Conservation (phyloP, 2,113 vertebrate genomes). For the Oostethus manadensis region DNA sequence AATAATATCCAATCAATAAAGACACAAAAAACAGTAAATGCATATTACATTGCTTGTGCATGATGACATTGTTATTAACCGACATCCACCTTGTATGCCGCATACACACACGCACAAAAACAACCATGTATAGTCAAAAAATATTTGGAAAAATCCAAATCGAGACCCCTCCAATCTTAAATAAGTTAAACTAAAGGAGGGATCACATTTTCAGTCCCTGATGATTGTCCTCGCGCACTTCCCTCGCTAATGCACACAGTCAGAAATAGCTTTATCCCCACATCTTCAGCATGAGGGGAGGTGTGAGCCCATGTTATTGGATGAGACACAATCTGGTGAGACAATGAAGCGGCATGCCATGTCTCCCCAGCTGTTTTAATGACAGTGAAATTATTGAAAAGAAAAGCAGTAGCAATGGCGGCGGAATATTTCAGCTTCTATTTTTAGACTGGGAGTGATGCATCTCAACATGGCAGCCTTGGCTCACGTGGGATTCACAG, state of each 20-base stretch:
- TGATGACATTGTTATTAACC: too few species aligned
- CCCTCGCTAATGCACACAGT: constrained; percentile 7
- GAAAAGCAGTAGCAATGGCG: constrained; percentile 41
- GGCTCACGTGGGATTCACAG: constrained; percentile 38
- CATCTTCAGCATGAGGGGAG: constrained; percentile 15
- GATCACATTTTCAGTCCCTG: constrained; percentile 28
- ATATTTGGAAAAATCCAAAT: constrained; percentile 17
- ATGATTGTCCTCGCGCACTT: constrained; percentile 12
- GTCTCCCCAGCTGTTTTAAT: constrained; percentile 51
- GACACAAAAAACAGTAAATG: too few species aligned
- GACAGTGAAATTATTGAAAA: constrained; percentile 65
- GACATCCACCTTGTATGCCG: not conserved
- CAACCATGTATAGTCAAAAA: not conserved
- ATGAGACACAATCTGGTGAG: constrained; percentile 48
- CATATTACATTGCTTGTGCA: too few species aligned
- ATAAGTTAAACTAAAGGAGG: constrained; percentile 43
- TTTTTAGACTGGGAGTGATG: constrained; percentile 68
- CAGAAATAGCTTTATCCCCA: constrained; percentile 40
- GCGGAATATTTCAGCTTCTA: constrained; percentile 61
- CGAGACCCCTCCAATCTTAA: constrained; percentile 27
- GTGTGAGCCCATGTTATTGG: constrained; percentile 54
- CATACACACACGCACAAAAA: too few species aligned
- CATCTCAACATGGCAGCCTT: constrained; percentile 39
- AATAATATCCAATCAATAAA: too few species aligned
- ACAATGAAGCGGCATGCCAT: constrained; percentile 36